These are phyloP conservation scores for Chorisops tibialis DNA, from an alignment of 2,888 invertebrate species.

Conservation along the genomic window DNA sequence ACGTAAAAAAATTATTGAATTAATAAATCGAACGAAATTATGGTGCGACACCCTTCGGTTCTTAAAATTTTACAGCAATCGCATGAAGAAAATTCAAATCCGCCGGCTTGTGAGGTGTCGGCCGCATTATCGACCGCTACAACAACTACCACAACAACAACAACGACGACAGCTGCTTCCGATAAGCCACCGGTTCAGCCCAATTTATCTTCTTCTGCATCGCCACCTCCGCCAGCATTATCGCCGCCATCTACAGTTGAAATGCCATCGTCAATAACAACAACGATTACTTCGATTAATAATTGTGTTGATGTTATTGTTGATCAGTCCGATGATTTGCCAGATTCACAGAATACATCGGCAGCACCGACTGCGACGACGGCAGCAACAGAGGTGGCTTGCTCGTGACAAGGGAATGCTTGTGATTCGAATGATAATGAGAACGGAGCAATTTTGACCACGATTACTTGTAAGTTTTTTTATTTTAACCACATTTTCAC, in stretches of 20 bases:
- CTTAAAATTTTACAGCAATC: slow-evolving; percentile 4
- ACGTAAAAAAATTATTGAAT: no score
- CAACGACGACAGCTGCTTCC: slow-evolving; percentile 1
- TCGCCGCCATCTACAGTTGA: slow-evolving; percentile 28
- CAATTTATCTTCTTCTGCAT: slow-evolving; percentile 31
- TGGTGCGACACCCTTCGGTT: slow-evolving; percentile 26
- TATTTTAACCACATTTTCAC: neutral
- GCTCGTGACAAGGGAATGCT: slow-evolving; percentile 49
- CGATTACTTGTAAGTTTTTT: slow-evolving; percentile 52
- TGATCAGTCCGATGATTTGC: neutral
- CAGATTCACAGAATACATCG: slow-evolving; percentile 12
- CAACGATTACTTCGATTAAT: slow-evolving; percentile 26
- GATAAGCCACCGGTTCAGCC: neutral
- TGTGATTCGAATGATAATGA: slow-evolving; percentile 27
- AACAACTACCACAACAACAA: slow-evolving; percentile 36
- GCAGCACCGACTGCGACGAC: slow-evolving; percentile 31
- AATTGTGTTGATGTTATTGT: slow-evolving; percentile 7
- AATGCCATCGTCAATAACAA: slow-evolving; percentile 19
- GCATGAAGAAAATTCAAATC: slow-evolving; percentile 49
- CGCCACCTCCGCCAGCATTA: slow-evolving; percentile 36
- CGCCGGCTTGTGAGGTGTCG: slow-evolving; percentile 44
- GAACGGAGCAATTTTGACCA: slow-evolving; percentile 43
- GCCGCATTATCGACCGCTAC: slow-evolving; percentile 42
- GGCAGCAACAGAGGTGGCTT: slow-evolving; percentile 47
- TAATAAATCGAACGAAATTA: no score